A percentile compares a stretch with the other conserved stretches of the same genome.
phyloP scores from a whole-genome alignment of 2,888 invertebrate genomes.

The Aricia artaxerxes region DNA sequence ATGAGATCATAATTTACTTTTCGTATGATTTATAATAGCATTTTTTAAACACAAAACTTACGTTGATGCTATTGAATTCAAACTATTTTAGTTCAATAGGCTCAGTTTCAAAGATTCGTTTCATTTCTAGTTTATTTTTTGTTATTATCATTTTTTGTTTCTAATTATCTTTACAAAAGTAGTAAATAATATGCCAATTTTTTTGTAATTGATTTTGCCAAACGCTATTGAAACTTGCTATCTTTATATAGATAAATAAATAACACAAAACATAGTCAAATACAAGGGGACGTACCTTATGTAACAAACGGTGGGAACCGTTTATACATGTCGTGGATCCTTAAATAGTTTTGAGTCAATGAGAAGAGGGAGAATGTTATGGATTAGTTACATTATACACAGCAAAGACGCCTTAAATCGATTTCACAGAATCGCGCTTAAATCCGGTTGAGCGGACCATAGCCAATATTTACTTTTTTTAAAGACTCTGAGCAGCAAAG shows the following conservation, averaged over 20 bases:
- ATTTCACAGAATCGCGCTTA: constrained; percentile 58
- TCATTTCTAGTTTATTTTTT: too few relatives aligned
- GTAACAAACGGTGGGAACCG: constrained; percentile 75
- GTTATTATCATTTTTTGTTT: not conserved
- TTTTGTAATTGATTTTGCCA: not conserved
- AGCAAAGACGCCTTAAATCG: constrained; percentile 48
- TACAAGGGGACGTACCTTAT: constrained; percentile 76
- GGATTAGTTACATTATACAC: constrained; percentile 77
- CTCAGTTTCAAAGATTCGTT: too few relatives aligned
- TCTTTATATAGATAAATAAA: constrained; percentile 61
- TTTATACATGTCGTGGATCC: constrained; percentile 78
- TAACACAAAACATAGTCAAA: constrained; percentile 69
- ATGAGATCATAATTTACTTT: too few relatives aligned
- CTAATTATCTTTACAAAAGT: not conserved
- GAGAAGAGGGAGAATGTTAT: constrained; percentile 80
- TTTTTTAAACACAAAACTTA: too few relatives aligned
- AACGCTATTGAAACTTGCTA: constrained; percentile 27
- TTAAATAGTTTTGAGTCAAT: constrained; percentile 79
- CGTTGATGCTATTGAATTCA: too few relatives aligned
- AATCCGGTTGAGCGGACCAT: constrained; percentile 41
- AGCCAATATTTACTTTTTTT: not conserved
- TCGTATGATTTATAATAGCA: too few relatives aligned
- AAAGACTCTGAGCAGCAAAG: not conserved
- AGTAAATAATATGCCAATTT: not conserved
- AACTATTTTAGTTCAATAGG: too few relatives aligned